Percentiles rank a stretch among this genome's conserved stretches.
phyloP scores from a whole-genome alignment of 2,888 invertebrate genomes.

The Anoplius nigerrimus region DNA sequence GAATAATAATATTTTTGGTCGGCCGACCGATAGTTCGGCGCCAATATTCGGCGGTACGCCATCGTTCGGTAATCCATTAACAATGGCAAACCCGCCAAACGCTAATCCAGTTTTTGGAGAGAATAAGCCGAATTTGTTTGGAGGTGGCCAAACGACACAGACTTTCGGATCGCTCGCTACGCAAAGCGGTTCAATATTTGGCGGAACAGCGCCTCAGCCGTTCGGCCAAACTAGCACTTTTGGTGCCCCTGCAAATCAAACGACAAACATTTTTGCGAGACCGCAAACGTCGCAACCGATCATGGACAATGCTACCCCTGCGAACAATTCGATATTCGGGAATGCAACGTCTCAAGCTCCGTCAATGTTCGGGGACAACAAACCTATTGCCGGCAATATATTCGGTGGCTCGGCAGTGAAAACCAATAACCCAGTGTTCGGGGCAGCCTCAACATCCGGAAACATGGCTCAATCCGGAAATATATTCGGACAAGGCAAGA shows the following conservation, averaged over 20 bases:
- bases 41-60: conserved; percentile 60
- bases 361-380: conserved; percentile 55
- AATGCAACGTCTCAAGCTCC: conserved; percentile 50
- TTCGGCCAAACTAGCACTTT: conserved; percentile 62
- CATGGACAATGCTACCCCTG: conserved; percentile 44
- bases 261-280: conserved; percentile 56
- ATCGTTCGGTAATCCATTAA: conserved; percentile 54
- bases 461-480: conserved; percentile 31
- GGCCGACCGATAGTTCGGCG: conserved; percentile 52
- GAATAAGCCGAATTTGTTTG: conserved; percentile 51
- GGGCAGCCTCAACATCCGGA: conserved; percentile 27
- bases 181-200: conserved; percentile 55
- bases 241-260: conserved; percentile 42
- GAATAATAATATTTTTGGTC: conserved; percentile 55
- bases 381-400: conserved; percentile 41
- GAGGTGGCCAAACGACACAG: conserved; percentile 47
- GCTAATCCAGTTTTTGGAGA: conserved; percentile 61
- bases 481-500: conserved; percentile 60
- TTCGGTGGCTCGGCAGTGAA: conserved; percentile 49
- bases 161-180: conserved; percentile 52
- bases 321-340: conserved; percentile 56
- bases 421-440: conserved; percentile 44
- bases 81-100: conserved; percentile 53
- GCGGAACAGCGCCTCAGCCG: conserved; percentile 50
- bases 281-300: conserved; percentile 54